These are phyloP conservation scores for Hedya salicella DNA, from an alignment of 2,888 invertebrate genomes.

Conservation along the genomic window DNA sequence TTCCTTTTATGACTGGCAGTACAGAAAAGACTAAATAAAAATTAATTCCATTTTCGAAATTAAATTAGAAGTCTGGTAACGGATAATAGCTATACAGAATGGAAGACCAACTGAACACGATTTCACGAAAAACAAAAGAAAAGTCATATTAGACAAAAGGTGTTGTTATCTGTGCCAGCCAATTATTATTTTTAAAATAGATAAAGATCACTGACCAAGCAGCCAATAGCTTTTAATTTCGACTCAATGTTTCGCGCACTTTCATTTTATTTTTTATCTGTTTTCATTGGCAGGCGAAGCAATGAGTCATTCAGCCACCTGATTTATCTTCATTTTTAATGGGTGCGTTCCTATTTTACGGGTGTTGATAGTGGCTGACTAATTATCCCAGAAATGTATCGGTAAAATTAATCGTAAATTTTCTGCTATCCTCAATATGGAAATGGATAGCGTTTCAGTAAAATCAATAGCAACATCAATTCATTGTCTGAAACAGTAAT, in stretches of 20 bases:
- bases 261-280: constrained; percentile 55
- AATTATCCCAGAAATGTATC: constrained; percentile 49
- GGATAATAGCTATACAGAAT: neutral
- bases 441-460: constrained; percentile 30
- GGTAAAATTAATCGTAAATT: constrained; percentile 37
- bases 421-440: constrained; percentile 30
- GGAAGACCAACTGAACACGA: neutral
- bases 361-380: constrained; percentile 68
- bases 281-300: constrained; percentile 57
- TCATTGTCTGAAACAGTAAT: constrained; percentile 1
- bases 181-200: neutral
- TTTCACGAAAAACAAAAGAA: neutral
- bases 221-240: constrained; percentile 11
- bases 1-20: too few relatives aligned
- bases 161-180: constrained; percentile 1
- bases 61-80: too few relatives aligned
- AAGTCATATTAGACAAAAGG: neutral
- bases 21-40: too few relatives aligned
- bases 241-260: constrained; percentile 45
- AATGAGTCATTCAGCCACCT: constrained; percentile 70
- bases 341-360: constrained; percentile 64
- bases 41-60: too few relatives aligned
- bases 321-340: constrained; percentile 67
- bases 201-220: constrained; percentile 4
- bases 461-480: too few relatives aligned